Conservation (phyloP, 1,140 invertebrate genomes). For the Eulimnadia texana region DNA sequence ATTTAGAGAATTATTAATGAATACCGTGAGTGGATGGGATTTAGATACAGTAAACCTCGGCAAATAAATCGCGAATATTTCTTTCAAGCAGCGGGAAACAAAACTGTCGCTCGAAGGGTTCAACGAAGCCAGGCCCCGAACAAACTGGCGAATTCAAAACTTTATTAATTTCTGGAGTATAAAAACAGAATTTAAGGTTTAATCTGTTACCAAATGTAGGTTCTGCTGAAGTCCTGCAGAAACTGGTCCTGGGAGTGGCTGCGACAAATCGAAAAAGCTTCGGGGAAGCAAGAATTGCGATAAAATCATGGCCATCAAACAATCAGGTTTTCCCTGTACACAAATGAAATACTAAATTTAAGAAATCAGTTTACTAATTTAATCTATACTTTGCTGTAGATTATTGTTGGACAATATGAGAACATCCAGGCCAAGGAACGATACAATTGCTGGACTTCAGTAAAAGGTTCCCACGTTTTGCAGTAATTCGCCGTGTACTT, state of each 20-base stretch:
- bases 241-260: not conserved
- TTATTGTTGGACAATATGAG: not conserved
- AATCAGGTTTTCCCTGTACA: too few relatives aligned
- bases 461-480: not conserved
- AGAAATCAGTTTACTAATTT: too few relatives aligned
- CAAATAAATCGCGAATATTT: not conserved
- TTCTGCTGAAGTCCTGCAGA: not conserved
- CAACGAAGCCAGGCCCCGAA: not conserved
- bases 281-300: not conserved
- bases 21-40: not conserved
- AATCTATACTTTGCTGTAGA: not conserved
- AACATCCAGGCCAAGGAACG: not conserved
- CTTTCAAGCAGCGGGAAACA: not conserved
- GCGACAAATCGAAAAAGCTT: not conserved
- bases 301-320: not conserved
- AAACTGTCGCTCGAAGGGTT: not conserved
- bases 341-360: too few relatives aligned
- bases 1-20: not conserved
- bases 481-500: not conserved
- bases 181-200: not conserved
- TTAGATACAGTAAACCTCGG: not conserved
- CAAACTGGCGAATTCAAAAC: not conserved
- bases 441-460: not conserved
- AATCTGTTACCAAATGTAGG: not conserved
- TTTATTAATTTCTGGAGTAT: not conserved